A percentile compares a stretch with the other conserved stretches of the same genome.
phyloP scores from a whole-genome alignment of 2,888 invertebrate genomes.

The Drosophila nr. perissopoda region DNA sequence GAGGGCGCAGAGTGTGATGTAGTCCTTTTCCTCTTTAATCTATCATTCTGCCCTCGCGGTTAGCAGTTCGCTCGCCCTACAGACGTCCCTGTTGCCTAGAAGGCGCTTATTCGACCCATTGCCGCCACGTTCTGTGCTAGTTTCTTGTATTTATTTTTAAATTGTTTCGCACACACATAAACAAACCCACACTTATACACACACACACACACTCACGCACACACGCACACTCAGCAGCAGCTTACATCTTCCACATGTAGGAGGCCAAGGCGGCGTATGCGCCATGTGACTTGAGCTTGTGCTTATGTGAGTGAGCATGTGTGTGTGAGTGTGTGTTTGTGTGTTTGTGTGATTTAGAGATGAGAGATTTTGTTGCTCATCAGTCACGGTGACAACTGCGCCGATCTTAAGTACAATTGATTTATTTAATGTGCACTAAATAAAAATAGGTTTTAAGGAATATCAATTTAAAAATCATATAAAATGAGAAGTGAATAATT shows the following conservation, averaged over 20 bases:
- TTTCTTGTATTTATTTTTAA: slow-evolving; percentile 79
- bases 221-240: slow-evolving; percentile 25
- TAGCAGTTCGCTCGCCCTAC: slow-evolving; percentile 23
- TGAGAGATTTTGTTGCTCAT: not conserved
- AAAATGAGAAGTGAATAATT: not conserved
- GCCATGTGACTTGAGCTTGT: slow-evolving; percentile 65
- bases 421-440: not conserved
- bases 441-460: not conserved
- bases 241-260: slow-evolving; percentile 56
- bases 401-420: not conserved
- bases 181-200: slow-evolving; percentile 30
- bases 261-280: slow-evolving; percentile 53
- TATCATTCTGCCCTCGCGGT: slow-evolving; percentile 74
- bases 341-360: not conserved
- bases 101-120: slow-evolving; percentile 41
- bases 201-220: slow-evolving; percentile 17
- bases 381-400: not conserved
- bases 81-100: slow-evolving; percentile 10
- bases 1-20: not conserved
- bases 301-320: slow-evolving; percentile 20
- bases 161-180: slow-evolving; percentile 69
- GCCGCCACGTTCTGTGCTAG: slow-evolving; percentile 71
- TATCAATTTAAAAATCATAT: not conserved
- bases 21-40: slow-evolving; percentile 60
- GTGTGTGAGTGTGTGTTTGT: not conserved